Evolutionary conservation across 2,797 vertebrate species (phyloP).

Genomic region (Petrocephalus schoutedeni): DNA sequence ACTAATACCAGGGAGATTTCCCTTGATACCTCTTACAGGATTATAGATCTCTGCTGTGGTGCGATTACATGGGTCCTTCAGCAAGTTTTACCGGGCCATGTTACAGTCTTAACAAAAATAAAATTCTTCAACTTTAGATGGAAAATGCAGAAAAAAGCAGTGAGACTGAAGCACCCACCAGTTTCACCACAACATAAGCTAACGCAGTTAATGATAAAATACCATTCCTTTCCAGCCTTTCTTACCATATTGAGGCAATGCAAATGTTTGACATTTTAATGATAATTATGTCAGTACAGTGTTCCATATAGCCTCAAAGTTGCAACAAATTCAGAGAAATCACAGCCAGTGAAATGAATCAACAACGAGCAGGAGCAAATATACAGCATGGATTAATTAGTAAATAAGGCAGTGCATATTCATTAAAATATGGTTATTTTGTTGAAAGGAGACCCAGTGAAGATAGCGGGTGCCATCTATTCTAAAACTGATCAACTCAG

Average conservation of each 20-base stretch:
- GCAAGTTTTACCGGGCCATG: background rate
- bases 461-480: conserved; percentile 59
- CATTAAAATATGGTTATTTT: conserved; percentile 54
- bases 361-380: conserved; percentile 22
- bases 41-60: conserved; percentile 21
- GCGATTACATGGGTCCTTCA: conserved; percentile 13
- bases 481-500: conserved; percentile 64
- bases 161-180: background rate
- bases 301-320: background rate
- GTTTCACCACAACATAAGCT: background rate
- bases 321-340: background rate
- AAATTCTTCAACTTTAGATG: conserved; percentile 10
- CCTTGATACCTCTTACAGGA: conserved; percentile 24
- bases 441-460: conserved; percentile 58
- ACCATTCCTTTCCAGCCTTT: background rate
- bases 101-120: background rate
- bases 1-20: conserved; percentile 25
- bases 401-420: conserved; percentile 60
- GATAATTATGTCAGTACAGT: background rate
- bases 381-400: conserved; percentile 49
- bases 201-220: background rate
- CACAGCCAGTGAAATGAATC: background rate
- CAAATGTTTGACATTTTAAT: background rate
- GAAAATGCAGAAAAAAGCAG: background rate
- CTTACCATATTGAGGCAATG: background rate